Evolutionary conservation across 2,113 vertebrate genomes (phyloP), one percentile per base, ranked within the genome.

Genomic region (Caloenas nicobarica): DNA sequence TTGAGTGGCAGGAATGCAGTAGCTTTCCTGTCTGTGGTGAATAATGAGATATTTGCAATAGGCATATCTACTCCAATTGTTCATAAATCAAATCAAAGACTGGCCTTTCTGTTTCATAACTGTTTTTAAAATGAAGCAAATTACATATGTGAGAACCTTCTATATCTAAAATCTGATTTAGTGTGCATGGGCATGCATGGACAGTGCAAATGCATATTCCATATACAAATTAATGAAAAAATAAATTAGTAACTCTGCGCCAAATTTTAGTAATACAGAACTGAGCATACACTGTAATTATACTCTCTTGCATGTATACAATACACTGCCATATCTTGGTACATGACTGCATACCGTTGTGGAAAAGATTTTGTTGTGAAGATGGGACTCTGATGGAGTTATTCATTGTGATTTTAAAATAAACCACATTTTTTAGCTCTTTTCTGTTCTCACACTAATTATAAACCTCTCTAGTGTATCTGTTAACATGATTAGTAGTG

Each of bases 221-320:
- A 21, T 91, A 81, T 69, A 96, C 61, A 88, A 72, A 86, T 88
- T 15, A 93, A 79, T 92, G 88, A 82, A 84, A 91, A 95, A 88
- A 76, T 50, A 79, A 84, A 58, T 89, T 48, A 81, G 74, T 76
- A 89, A 40, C 91, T 95, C 48, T 31, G 33, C 5, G 3, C 77
- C 24, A 33, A 64, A 74, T 91, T 86, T 70, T 34, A 86, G 88
- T 94, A 84, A 71, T 74, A 40, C 19, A 84, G 64, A 93, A 50
- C 42, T 33, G 28, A 88, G 48, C 65, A 57, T 88, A 48, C 33
- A 34, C 7, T 71, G 53, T 84, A 86, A 87, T 90, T 88, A 61
- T 9, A 3, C 31, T 86, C 53, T 73, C 57, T 72, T 78, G 76
- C 33, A 33, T 79, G 26, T 71, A 18, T 53, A 36, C 19, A 21